Evolutionary conservation across 30 jellyfish, hydroid and myxozoan genomes (phyloP), one percentile per base, ranked within the genome.

Genomic region (Nemopilema nomurai): DNA sequence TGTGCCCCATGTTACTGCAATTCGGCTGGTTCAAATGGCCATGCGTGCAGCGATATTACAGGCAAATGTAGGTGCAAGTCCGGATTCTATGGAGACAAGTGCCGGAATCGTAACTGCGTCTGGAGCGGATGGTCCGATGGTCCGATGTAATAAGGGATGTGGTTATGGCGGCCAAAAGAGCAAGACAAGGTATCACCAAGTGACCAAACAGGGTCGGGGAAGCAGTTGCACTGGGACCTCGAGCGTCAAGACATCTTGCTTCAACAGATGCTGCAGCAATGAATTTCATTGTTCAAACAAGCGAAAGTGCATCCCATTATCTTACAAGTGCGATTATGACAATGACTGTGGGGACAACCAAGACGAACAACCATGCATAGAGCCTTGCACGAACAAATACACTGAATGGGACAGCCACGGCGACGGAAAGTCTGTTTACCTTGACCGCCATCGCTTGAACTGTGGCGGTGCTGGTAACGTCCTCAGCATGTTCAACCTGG

Each of bases 331-430:
- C 30, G 74, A 84, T 23, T 84, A 67, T 25, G 80, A 73, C 67
- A 84, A 84, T 64, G 88, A 84, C 82, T 84, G 93, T 74, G 88
- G 93, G 3, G 93, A 84, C 50, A 57, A 74, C 18, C 84, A 52
- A 16, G 93, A 84, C 24, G 93, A 84, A 64, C 25, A 20, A 16
- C 8, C 0, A 13, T 80, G 90, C 65, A 31, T 28, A 18, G 90
- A 80, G 50, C 32, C 65, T 0, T 80, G 90, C 64, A 0, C 17
- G 13, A 21, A 27, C 18, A 66, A 41, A 51, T 66, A 66, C 49
- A 49, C 73, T 1, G 22, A 63, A 53, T 20, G 26, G 28, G 33
- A 22, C 66, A 16, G 53, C 18, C 63, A 51, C 32, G 87, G 87
- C 8, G 87, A 76, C 6, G 87, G 87, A 0, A 23, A 4, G 16